Conservation (phyloP, 2,113 vertebrate genomes). For the Camelus bactrianus region DNA sequence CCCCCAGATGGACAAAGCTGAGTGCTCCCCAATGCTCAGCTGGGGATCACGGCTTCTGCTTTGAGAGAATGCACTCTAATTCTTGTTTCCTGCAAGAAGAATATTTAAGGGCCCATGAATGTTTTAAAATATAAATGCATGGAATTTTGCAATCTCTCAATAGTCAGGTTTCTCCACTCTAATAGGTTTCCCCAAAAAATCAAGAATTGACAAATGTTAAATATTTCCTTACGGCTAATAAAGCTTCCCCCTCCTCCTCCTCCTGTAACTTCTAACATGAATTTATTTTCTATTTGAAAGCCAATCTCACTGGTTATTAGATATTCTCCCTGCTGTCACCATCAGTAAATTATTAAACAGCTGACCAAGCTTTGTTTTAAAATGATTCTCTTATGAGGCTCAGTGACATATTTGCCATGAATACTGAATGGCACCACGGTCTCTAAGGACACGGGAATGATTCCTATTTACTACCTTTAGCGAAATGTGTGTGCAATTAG, state of each 20-base stretch:
- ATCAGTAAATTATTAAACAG: constrained; percentile 90
- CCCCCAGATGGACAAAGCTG: background rate
- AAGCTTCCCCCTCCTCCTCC: background rate
- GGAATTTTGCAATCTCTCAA: constrained; percentile 69
- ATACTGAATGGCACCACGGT: constrained; percentile 82
- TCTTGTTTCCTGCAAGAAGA: background rate
- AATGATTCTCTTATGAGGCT: constrained; percentile 86
- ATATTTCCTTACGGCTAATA: constrained; percentile 81
- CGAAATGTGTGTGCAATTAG: constrained; percentile 86
- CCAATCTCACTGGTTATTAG: constrained; percentile 87
- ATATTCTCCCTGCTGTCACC: constrained; percentile 87
- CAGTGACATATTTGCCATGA: constrained; percentile 86
- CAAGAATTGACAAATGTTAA: constrained; percentile 77
- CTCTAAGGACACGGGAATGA: constrained; percentile 84
- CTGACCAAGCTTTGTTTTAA: constrained; percentile 90
- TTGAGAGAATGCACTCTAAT: background rate
- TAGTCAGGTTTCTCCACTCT: constrained; percentile 70
- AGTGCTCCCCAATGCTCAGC: background rate
- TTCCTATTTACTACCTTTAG: constrained; percentile 87
- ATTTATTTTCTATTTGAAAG: constrained; percentile 88
- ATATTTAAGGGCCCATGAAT: background rate
- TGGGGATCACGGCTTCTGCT: background rate
- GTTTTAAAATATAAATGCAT: constrained; percentile 30
- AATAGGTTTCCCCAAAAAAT: constrained; percentile 73
- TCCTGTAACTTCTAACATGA: constrained; percentile 74